Base-by-base conservation (phyloP, 2,797 vertebrate genomes). In the Cryptoprocta ferox region DNA sequence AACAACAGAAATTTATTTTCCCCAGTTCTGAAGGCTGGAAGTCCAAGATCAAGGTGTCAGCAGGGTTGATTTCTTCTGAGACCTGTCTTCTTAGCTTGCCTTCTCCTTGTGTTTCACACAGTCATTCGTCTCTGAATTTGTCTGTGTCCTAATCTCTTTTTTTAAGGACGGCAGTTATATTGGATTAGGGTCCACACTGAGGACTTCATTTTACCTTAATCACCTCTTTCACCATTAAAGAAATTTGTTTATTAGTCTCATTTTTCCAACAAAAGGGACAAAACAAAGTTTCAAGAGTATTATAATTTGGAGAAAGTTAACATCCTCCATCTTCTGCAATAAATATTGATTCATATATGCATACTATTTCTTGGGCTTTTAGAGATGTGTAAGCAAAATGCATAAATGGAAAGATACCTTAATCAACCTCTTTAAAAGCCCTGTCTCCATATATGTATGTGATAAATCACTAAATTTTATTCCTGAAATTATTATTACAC, bases 191-290 rank as follows among this genome's bases (percentile, higher is more conserved):
- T 13, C 15, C 19, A 15, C 26, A 39, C 30, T 1, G 10, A 66
- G 0, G 35, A 39, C 30, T 30, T 76, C 59, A 26, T 82, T 79
- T 86, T 79, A 88, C 53, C 56, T 91, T 75, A 73, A 63, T 83
- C 56, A 65, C 15, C 12, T 53, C 32, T 92, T 73, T 81, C 91
- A 87, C 5, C 45, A 71, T 6, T 21, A 14, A 78, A 61, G 53
- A 81, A 48, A 65, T n/a, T 63, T 95, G 79, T 50, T 68, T 39
- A 80, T 26, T 56, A 89, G n/a, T 80, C 32, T 81, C 65, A 26
- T 92, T 84, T 93, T 91, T 50, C 61, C 83, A 89, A 68, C 1
- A 61, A 89, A 95, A 88, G 13, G 39, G n/a, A 82, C 59, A 96
- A 88, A 81, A 78, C 30, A 2, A 94, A 42, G 35, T 90, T 92